Evolutionary conservation across 2,888 invertebrate genomes (phyloP), one percentile per base, ranked within the genome.

Genomic region (Stenotaenia linearis): DNA sequence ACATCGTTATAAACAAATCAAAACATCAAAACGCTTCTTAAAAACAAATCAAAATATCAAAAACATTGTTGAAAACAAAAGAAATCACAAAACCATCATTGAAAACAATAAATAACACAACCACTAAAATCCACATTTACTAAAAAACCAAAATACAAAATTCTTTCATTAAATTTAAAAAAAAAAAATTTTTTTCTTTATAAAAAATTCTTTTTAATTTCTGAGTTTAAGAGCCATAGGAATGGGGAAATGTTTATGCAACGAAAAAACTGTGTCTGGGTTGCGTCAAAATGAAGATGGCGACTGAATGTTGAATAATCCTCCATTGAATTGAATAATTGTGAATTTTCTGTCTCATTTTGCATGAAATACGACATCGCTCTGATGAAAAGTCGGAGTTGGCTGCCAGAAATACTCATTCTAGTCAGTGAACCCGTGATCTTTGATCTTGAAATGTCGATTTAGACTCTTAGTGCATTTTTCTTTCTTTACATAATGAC

Each of bases 401-500:
- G 69, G 7, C 25, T 5, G 69, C 69, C 69, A 28, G 10, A 28
- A 69, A 28, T 69, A 1, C 18, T 32, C 3, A 45, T 23, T 69
- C 25, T 69, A 69, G 69, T 69, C 69, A 69, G 69, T 69, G 69
- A 69, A 69, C 69, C 28, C 25, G 25, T 69, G 69, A 69, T 69
- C 69, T 69, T 69, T 69, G 69, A 69, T 28, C 69, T 28, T 69
- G 69, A 69, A 69, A 69, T 69, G 69, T 25, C 69, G 15, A 7
- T 45, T 12, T 45, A 4, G 45, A 12, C 18, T n/a, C n/a, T n/a
- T n/a, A 15, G 45, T 69, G 25, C 23, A 10, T 0, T 61, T 61
- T 61, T 61, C 23, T n/a, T n/a, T 45, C n/a, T 45, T n/a, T 45
- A 5, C 15, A n/a, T 6, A n/a, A 50, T 18, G 18, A 18, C n/a